phyloP scores from a whole-genome alignment of 2,113 vertebrate genomes.

The Bucco capensis region DNA sequence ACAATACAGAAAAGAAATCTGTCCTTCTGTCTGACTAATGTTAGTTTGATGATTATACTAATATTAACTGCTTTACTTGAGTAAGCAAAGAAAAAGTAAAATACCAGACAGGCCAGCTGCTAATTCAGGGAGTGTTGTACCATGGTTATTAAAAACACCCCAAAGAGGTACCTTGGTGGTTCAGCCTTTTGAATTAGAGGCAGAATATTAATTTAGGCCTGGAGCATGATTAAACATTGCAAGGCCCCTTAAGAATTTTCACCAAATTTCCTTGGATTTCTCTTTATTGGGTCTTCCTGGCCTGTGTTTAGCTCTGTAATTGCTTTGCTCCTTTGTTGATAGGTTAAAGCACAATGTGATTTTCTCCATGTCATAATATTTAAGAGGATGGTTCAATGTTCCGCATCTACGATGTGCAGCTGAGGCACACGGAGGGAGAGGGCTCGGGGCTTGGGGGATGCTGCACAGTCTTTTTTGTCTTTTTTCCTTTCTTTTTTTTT shows the following conservation, averaged over 20 bases:
- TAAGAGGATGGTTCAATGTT: conserved; percentile 72
- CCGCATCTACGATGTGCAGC: conserved; percentile 65
- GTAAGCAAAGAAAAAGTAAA: conserved; percentile 82
- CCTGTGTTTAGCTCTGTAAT: conserved; percentile 82
- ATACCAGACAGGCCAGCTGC: conserved; percentile 83
- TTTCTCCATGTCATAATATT: conserved; percentile 79
- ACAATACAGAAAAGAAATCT: conserved; percentile 66
- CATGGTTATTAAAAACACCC: conserved; percentile 87
- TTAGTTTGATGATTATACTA: conserved; percentile 84
- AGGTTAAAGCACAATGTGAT: conserved; percentile 80
- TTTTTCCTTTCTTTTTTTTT: too few species aligned
- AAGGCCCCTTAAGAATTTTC: conserved; percentile 85
- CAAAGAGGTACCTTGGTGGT: conserved; percentile 85
- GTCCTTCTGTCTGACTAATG: conserved; percentile 74
- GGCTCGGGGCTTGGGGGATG: not conserved
- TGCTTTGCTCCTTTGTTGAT: conserved; percentile 85
- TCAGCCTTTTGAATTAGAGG: conserved; percentile 86
- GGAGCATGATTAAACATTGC: conserved; percentile 85
- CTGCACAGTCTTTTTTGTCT: too few species aligned
- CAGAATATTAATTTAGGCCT: conserved; percentile 88
- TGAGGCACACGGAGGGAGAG: conserved; percentile 50
- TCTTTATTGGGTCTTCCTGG: conserved; percentile 84
- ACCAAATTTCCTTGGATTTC: conserved; percentile 85
- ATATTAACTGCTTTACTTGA: conserved; percentile 86
- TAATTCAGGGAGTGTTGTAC: conserved; percentile 80